Evolutionary conservation across 2,797 vertebrate species (phyloP).

Genomic region (Dendrocincla fuliginosa): DNA sequence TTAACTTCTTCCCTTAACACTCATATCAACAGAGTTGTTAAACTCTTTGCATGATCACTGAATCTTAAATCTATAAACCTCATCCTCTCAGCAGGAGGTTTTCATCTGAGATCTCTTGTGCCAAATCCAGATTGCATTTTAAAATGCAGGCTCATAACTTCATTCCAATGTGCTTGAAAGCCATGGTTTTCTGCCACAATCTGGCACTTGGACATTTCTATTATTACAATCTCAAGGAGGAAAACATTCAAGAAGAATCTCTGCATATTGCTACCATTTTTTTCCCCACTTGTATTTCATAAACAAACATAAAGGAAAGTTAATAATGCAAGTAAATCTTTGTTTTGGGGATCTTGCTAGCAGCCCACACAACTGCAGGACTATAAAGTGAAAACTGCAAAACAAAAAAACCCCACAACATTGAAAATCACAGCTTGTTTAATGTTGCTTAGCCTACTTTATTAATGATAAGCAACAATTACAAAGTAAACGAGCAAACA

Average conservation of each 20-base stretch:
- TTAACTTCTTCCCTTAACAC: slow-evolving; percentile 65
- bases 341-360: neutral
- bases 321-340: neutral
- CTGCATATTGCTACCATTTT: neutral
- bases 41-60: slow-evolving; percentile 45
- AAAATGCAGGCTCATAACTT: neutral
- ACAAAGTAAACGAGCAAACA: slow-evolving; percentile 18
- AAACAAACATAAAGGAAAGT: neutral
- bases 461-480: slow-evolving; percentile 24
- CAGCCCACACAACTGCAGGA: neutral
- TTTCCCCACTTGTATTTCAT: neutral
- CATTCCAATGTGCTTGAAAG: neutral
- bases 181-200: neutral
- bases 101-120: slow-evolving; percentile 17
- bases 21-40: slow-evolving; percentile 31
- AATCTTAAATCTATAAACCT: slow-evolving; percentile 41
- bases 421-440: neutral
- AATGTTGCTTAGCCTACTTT: neutral
- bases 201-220: neutral
- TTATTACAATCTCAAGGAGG: neutral
- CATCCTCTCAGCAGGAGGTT: slow-evolving; percentile 7
- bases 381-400: neutral
- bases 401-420: neutral
- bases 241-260: neutral
- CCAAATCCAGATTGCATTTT: slow-evolving; percentile 9